Evolutionary conservation across 2,113 vertebrate genomes (phyloP), one percentile per base, ranked within the genome.

Genomic region (Protobothrops flavoviridis): DNA sequence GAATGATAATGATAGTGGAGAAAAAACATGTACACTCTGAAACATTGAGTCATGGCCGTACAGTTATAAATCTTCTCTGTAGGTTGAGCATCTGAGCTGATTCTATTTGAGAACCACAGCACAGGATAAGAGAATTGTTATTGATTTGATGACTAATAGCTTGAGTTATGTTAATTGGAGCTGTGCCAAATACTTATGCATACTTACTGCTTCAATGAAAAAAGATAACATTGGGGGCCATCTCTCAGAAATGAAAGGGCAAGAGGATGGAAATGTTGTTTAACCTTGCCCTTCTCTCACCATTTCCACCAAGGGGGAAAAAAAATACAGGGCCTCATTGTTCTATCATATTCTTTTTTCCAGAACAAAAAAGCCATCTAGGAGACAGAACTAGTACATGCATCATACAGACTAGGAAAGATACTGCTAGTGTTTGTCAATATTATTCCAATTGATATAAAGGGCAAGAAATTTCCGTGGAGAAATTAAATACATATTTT

Each of bases 101-200:
- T 87, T 93, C 89, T 39, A 21, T 53, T 64, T 64, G 85, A 52
- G 48, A 93, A 90, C 24, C 23, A 39, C 17, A n/a, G 8, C 45
- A 29, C 13, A 39, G 45, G 13, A 64, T 53, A 64, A 64, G 33
- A 57, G 2, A 90, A 87, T 90, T 87, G 23, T 89, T 89, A 90
- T 90, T 90, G 74, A 64, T 33, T 64, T 87, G 52, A 87, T 90
- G n/a, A 53, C n/a, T 61, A 90, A 93, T 53, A 53, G 12, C 56
- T 64, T 53, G 59, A 45, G 33, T 87, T 90, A 43, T 86, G 43
- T 64, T 93, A 90, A 90, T n/a, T 87, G 90, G 33, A 55, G 55
- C 12, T 59, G 52, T 53, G 26, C 33, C 86, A 86, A 56, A 86
- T 10, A 43, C 53, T 93, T 29, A 21, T 90, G 29, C 26, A 48